These are phyloP conservation scores for Dasyprocta punctata DNA, from an alignment of 2,113 vertebrate genomes.

Conservation along the genomic window DNA sequence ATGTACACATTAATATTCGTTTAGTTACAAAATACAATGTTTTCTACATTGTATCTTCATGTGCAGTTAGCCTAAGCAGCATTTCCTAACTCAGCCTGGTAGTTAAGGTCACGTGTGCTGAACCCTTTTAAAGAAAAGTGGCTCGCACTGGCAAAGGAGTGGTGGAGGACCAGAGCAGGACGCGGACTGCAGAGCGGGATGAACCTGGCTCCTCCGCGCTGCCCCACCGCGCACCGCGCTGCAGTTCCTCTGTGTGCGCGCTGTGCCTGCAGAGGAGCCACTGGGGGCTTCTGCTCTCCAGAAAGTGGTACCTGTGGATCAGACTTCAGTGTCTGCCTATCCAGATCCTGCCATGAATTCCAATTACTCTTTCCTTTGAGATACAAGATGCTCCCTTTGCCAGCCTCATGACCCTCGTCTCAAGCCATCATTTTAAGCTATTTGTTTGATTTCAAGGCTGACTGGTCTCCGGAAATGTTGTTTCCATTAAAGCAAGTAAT, in stretches of 20 bases:
- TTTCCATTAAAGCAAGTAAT: constrained; percentile 64
- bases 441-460: constrained; percentile 72
- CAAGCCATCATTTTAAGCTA: not conserved
- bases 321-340: not conserved
- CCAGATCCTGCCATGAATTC: not conserved
- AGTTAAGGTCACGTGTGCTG: not conserved
- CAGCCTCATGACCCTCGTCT: not conserved
- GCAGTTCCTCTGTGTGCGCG: fast-evolving
- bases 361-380: not conserved
- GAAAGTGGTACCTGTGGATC: not conserved
- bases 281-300: not conserved
- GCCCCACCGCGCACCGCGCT: not conserved
- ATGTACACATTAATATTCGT: not conserved
- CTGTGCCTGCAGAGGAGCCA: not conserved
- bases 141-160: not conserved
- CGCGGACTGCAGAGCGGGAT: not conserved
- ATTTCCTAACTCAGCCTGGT: not conserved
- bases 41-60: not conserved
- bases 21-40: not conserved
- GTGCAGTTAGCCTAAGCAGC: not conserved
- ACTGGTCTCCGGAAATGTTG: constrained; percentile 33
- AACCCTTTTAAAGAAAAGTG: not conserved
- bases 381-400: not conserved
- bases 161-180: not conserved
- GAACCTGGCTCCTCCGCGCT: too few species aligned